These are phyloP conservation scores for Otolemur crassicaudatus DNA, from an alignment of 2,797 vertebrate genomes.

Conservation along the genomic window DNA sequence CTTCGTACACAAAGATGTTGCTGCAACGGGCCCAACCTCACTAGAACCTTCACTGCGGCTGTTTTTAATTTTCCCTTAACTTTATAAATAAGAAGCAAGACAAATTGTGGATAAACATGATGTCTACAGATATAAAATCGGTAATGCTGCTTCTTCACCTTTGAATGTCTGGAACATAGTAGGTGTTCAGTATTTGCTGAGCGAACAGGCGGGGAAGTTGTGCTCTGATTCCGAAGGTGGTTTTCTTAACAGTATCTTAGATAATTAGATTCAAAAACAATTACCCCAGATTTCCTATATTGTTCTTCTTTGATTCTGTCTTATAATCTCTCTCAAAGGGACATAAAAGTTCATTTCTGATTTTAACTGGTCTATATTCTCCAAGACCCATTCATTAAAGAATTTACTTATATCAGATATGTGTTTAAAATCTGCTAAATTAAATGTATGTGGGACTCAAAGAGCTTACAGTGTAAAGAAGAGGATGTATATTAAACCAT, in stretches of 20 bases:
- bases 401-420: background rate
- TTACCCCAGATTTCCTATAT: background rate
- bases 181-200: background rate
- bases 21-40: background rate
- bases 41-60: background rate
- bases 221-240: background rate
- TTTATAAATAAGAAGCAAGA: background rate
- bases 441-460: background rate
- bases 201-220: background rate
- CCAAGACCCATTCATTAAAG: background rate
- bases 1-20: constrained; percentile 35
- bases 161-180: background rate
- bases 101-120: background rate
- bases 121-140: background rate
- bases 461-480: background rate
- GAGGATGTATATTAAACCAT: background rate
- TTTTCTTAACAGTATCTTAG: background rate
- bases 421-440: background rate
- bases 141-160: background rate
- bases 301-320: background rate
- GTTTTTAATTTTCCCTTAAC: constrained; percentile 1
- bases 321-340: background rate
- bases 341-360: background rate
- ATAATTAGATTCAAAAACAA: background rate
- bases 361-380: background rate